Conservation (phyloP, 2,888 invertebrate genomes). For the Drosophila birchii region DNA sequence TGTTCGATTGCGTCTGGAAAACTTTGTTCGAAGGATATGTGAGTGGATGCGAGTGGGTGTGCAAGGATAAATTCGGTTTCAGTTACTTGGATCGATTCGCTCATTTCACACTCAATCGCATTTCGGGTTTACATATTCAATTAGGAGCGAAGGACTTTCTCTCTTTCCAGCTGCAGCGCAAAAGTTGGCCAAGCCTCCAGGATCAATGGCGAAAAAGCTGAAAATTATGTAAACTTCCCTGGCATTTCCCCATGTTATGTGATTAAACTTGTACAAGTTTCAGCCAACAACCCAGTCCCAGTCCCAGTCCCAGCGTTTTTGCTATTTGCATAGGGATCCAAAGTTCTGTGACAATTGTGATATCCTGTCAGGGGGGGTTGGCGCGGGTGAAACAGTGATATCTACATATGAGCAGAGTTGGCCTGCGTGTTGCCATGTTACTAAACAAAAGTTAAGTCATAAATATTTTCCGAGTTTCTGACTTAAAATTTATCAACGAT, state of each 20-base stretch:
- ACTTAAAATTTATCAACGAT: slow-evolving; percentile 81
- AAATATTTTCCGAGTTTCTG: slow-evolving; percentile 80
- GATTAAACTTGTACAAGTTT: slow-evolving; percentile 71
- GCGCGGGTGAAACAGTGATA: slow-evolving; percentile 32
- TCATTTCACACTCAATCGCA: slow-evolving; percentile 79
- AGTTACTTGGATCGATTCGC: slow-evolving; percentile 25
- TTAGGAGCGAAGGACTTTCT: slow-evolving; percentile 54
- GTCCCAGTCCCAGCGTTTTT: slow-evolving; percentile 7
- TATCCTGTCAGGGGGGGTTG: slow-evolving; percentile 20
- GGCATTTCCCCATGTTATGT: slow-evolving; percentile 63
- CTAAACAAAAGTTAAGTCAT: slow-evolving; percentile 81
- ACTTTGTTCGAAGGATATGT: slow-evolving; percentile 16
- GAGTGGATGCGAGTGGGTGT: background rate
- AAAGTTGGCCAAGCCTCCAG: slow-evolving; percentile 58
- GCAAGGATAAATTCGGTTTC: slow-evolving; percentile 19
- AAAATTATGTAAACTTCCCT: slow-evolving; percentile 61
- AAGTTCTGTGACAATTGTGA: slow-evolving; percentile 68
- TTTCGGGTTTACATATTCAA: slow-evolving; percentile 70
- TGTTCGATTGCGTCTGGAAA: slow-evolving; percentile 28
- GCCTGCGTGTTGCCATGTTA: slow-evolving; percentile 67
- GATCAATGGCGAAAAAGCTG: slow-evolving; percentile 67
- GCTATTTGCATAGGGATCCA: slow-evolving; percentile 68
- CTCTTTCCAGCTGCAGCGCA: slow-evolving; percentile 24
- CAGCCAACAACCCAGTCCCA: slow-evolving; percentile 9
- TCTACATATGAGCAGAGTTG: slow-evolving; percentile 20